Evolutionary conservation across 37 sponge, comb jelly and placozoan species (phyloP), one percentile per base, ranked within the genome.

Genomic region (Amphimedon queenslandica): DNA sequence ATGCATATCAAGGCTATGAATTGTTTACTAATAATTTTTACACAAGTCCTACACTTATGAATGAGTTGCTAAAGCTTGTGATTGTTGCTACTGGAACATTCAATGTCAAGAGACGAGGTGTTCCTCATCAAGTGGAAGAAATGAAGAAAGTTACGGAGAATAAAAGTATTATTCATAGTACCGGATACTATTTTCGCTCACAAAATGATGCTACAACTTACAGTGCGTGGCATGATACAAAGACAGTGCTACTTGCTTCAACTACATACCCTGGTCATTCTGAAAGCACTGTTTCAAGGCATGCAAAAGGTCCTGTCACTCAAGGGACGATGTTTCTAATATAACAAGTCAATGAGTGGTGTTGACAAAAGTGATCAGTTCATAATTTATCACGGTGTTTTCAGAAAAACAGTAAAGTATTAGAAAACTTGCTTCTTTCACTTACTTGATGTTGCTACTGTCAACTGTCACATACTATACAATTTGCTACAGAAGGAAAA

Each of bases 291-390:
- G 67, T 77, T 16, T 40, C 23, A 63, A 28, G 64, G 29, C 30
- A 23, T 23, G 18, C 3, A 21, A 40, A 40, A 38, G 51, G 3
- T 21, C 24, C 37, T 30, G 76, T 69, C 33, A 39, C 28, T 4
- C 10, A 20, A 2, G 18, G 66, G n/a, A n/a, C n/a, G n/a, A n/a
- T n/a, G n/a, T n/a, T n/a, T n/a, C n/a, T n/a, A 81, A 27, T 81
- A 82, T 63, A 82, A 82, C 64, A 60, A 34, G n/a, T 74, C 18
- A 30, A 75, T 82, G 83, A 76, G 83, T 29, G 83, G 83, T 4
- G 83, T 82, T 1, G 83, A 82, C 55, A 58, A 60, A n/a, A 36
- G 37, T 39, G 83, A 82, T 36, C 76, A 82, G 53, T n/a, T 42
- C 32, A 10, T 82, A 4, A 23, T n/a, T 1, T 75, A 74, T 51